phyloP scores from a whole-genome alignment of 2,797 vertebrate species.

The Enteromius anoplus region DNA sequence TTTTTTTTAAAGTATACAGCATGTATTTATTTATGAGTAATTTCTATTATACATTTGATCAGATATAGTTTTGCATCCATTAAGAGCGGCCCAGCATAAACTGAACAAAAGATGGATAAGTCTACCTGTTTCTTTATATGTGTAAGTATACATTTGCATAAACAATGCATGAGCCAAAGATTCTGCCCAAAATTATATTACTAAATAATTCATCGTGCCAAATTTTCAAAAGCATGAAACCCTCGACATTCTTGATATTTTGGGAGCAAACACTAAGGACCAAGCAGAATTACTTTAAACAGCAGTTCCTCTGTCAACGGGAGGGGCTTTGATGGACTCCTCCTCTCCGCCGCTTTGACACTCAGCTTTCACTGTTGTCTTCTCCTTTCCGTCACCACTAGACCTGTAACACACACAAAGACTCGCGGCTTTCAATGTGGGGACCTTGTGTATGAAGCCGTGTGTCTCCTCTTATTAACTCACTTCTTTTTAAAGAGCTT shows the following conservation, averaged over 20 bases:
- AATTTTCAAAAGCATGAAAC: neutral
- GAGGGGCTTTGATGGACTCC: constrained; percentile 75
- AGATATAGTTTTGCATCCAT: neutral
- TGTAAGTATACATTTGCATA: neutral
- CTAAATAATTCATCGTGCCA: neutral
- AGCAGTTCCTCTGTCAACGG: constrained; percentile 84
- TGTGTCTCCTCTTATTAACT: constrained; percentile 57
- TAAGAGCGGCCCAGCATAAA: neutral
- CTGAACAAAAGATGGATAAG: neutral
- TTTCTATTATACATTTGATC: neutral
- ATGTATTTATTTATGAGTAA: neutral
- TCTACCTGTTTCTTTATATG: neutral
- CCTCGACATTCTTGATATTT: neutral
- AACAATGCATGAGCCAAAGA: neutral
- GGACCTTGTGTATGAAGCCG: neutral
- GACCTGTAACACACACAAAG: constrained; percentile 75
- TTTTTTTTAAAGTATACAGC: neutral
- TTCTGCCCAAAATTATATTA: neutral
- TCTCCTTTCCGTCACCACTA: constrained; percentile 84
- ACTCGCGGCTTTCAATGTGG: neutral
- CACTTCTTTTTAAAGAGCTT: constrained; percentile 99
- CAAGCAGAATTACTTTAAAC: constrained; percentile 72
- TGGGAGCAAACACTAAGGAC: neutral
- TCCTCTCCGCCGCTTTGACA: constrained; percentile 74
- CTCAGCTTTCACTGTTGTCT: constrained; percentile 79